Evolutionary conservation across 2,113 vertebrate genomes (phyloP).

Genomic region (Datnioides undecimradiatus): DNA sequence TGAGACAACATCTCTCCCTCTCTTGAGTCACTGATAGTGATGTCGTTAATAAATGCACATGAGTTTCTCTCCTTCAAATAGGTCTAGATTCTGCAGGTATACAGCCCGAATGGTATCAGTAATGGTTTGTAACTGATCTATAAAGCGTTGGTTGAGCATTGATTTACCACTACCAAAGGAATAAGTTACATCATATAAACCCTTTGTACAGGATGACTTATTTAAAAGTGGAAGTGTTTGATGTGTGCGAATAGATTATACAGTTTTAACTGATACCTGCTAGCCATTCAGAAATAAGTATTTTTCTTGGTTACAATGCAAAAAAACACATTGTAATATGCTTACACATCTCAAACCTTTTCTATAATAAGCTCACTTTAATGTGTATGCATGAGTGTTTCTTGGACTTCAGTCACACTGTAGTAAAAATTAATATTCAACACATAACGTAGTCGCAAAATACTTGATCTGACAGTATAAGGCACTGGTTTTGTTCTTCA

Average conservation of each 20-base stretch:
- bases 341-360: not conserved
- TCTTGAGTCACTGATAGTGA: too few species aligned
- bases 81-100: not conserved
- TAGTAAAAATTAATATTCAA: not conserved
- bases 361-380: not conserved
- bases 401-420: not conserved
- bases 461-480: too few species aligned
- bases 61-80: not conserved
- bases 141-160: not conserved
- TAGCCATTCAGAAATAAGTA: not conserved
- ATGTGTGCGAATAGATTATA: not conserved
- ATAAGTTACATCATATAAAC: not conserved
- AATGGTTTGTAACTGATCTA: not conserved
- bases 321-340: not conserved
- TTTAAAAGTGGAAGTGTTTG: not conserved
- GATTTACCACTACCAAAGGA: not conserved
- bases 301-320: not conserved
- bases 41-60: not conserved
- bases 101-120: not conserved
- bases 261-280: not conserved
- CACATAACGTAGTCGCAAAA: not conserved
- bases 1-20: too few species aligned
- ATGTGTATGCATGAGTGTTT: not conserved
- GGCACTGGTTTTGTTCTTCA: not conserved
- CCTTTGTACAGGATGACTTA: not conserved